Conservation (phyloP, 1,140 invertebrate genomes). For the Drosophila neocordata region DNA sequence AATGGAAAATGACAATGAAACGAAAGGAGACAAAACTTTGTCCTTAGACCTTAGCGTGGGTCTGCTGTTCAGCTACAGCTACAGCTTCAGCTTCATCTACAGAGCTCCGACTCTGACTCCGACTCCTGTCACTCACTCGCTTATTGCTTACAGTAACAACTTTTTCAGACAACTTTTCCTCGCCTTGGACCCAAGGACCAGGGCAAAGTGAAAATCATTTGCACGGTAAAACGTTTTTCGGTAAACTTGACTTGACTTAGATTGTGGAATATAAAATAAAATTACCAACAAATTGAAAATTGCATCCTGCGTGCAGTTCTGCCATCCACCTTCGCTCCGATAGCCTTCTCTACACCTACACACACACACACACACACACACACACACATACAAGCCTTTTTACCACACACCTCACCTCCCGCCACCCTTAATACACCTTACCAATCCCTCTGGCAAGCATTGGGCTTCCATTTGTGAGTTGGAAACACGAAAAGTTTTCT, state of each 20-base stretch:
- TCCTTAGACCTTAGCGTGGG: conserved; percentile 42
- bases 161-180: conserved; percentile 43
- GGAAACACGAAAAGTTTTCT: conserved; percentile 67
- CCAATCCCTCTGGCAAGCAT: conserved; percentile 28
- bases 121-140: conserved; percentile 41
- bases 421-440: too few species aligned
- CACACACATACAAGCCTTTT: too few species aligned
- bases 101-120: not conserved
- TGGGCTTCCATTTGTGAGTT: conserved; percentile 3
- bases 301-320: conserved; percentile 73
- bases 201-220: conserved; percentile 75
- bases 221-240: conserved; percentile 80
- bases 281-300: conserved; percentile 80
- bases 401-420: too few species aligned
- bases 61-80: not conserved
- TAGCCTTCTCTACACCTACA: conserved; percentile 17
- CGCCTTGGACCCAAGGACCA: conserved; percentile 5
- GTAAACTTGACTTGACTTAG: conserved; percentile 79
- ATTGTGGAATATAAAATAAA: conserved; percentile 79
- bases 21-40: conserved; percentile 58
- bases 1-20: conserved; percentile 58
- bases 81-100: conserved; percentile 10
- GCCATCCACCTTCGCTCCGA: not conserved
- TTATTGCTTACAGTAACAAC: conserved; percentile 68
- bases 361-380: too few species aligned